Conservation (phyloP, 2,797 vertebrate genomes). For the Lacerta bilineata region DNA sequence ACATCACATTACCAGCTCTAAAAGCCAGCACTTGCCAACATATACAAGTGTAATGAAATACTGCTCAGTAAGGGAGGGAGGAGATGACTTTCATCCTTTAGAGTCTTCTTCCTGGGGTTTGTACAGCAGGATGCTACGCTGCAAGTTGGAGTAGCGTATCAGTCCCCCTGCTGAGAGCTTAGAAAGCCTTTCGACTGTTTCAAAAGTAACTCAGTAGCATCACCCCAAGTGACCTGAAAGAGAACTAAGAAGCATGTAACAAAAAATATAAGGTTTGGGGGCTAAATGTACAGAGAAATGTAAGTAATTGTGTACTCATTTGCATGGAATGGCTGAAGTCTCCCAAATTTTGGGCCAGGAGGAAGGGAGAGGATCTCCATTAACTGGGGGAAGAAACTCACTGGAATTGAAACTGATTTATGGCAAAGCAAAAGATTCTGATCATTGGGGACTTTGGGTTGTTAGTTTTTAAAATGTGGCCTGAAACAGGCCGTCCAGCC, state of each 20-base stretch:
- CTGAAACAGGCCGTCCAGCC: neutral
- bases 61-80: conserved; percentile 33
- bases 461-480: neutral
- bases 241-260: neutral
- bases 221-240: conserved; percentile 25
- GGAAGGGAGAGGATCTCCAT: neutral
- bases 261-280: neutral
- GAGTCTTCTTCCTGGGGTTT: conserved; percentile 39
- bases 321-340: neutral
- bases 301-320: conserved; percentile 13
- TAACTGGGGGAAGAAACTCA: neutral
- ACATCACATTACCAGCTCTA: conserved; percentile 21
- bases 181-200: conserved; percentile 32
- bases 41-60: conserved; percentile 35
- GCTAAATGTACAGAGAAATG: neutral
- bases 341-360: neutral
- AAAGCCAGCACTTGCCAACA: conserved; percentile 26
- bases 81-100: neutral
- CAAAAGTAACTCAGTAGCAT: conserved; percentile 28
- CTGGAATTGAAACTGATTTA: neutral
- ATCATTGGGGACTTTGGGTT: neutral
- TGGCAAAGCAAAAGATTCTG: too few relatives aligned
- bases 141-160: conserved; percentile 7
- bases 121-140: conserved; percentile 46
- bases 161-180: conserved; percentile 17